These are phyloP conservation scores for Brachypodius melanocephalos DNA, from an alignment of 2,113 vertebrate species.

Conservation along the genomic window DNA sequence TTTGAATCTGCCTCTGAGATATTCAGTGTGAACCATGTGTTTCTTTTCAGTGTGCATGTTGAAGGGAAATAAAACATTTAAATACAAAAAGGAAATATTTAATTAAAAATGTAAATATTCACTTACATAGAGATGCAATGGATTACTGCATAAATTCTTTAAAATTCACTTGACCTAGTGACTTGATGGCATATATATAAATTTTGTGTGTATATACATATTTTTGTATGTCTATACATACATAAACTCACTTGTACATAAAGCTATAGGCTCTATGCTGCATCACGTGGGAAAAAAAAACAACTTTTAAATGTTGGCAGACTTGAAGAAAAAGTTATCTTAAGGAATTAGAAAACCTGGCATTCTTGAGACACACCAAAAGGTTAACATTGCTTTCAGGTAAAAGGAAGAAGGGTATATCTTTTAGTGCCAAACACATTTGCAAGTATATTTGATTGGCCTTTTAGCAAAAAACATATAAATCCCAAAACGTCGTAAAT, in stretches of 20 bases:
- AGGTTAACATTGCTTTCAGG: not conserved
- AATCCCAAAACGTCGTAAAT: constrained; percentile 7
- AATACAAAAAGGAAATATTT: constrained; percentile 50
- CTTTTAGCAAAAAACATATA: constrained; percentile 85
- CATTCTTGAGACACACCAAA: constrained; percentile 6
- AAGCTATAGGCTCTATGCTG: constrained; percentile 37
- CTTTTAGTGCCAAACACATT: constrained; percentile 14
- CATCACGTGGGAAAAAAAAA: not conserved
- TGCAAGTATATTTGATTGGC: constrained; percentile 76
- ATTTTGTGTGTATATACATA: constrained; percentile 29
- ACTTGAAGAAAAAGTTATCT: not conserved
- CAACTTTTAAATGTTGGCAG: constrained; percentile 21
- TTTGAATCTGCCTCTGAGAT: constrained; percentile 70
- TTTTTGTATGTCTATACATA: constrained; percentile 20
- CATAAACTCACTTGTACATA: not conserved
- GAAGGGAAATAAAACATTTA: constrained; percentile 64
- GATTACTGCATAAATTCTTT: constrained; percentile 25
- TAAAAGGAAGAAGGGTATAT: constrained; percentile 11
- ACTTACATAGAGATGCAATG: not conserved
- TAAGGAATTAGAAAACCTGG: constrained; percentile 29
- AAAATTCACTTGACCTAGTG: constrained; percentile 34
- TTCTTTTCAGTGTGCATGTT: constrained; percentile 70
- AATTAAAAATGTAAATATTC: constrained; percentile 48
- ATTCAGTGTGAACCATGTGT: constrained; percentile 65
- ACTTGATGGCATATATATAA: constrained; percentile 25